Evolutionary conservation across 2,113 vertebrate genomes (phyloP), one percentile per base, ranked within the genome.

Genomic region (Thryonomys swinderianus): DNA sequence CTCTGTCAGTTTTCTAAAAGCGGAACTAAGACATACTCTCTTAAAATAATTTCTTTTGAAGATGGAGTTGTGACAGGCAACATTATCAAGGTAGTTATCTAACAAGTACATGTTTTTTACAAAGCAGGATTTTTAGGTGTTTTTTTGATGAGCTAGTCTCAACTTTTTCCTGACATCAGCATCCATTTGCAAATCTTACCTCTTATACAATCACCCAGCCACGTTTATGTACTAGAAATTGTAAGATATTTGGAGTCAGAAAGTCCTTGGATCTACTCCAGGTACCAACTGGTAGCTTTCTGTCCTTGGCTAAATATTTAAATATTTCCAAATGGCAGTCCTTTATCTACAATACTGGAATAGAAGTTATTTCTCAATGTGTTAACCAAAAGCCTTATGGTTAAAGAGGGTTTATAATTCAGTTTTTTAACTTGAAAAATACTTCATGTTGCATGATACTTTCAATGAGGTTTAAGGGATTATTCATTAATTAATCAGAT

Each of bases 21-120:
- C 37, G 57, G 10, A 57, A 93, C 51, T 89, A 55, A 93, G 93
- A 85, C 3, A 53, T 76, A 25, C 14, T 71, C 27, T 62, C 40
- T 66, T 53, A 69, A 76, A 88, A 78, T 61, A 93, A 85, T 57
- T 96, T 92, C 11, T 73, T 97, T 81, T 76, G 32, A 81, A 69
- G 48, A 59, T 80, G 71, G 20, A 95, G 66, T 85, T 95, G 12
- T 88, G 71, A 89, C 9, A 93, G 69, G 53, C 88, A 13, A n/a
- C 92, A 82, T 45, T 48, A 94, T 14, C 14, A 94, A 78, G 11
- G 66, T 51, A 79, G 40, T 45, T 85, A 85, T 88, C 40, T 94
- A 90, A 90, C 1, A 64, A 27, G 85, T 66, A 67, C 11, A 82
- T 27, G 64, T 9, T 76, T 62, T 80, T 95, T 86, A 4, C 62